phyloP scores from a whole-genome alignment of 2,113 vertebrate species.

The Seriola rivoliana region DNA sequence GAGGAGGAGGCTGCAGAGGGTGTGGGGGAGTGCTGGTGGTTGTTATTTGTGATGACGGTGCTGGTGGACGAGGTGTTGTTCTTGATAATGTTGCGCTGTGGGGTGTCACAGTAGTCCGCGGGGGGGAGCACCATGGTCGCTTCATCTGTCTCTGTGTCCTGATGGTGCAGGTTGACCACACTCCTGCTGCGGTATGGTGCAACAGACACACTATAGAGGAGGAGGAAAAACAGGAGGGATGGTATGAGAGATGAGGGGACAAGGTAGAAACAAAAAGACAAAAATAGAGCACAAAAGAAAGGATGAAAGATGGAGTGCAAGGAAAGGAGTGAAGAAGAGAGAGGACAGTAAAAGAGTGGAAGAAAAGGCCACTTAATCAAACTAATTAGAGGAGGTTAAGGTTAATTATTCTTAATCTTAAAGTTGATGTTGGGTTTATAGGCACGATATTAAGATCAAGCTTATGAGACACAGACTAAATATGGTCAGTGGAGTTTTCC shows the following conservation, averaged over 20 bases:
- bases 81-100: constrained; percentile 42
- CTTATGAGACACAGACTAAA: neutral
- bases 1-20: constrained; percentile 69
- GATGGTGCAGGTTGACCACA: constrained; percentile 91
- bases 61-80: constrained; percentile 18
- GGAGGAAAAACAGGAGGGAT: constrained; percentile 3
- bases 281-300: neutral
- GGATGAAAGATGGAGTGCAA: neutral
- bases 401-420: neutral
- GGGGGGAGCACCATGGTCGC: constrained; percentile 89
- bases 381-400: neutral
- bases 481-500: neutral
- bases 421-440: neutral
- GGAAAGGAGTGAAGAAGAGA: neutral
- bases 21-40: constrained; percentile 70
- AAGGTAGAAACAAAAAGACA: neutral
- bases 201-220: constrained; percentile 56
- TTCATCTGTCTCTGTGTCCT: constrained; percentile 84
- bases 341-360: neutral
- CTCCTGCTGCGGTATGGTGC: constrained; percentile 89
- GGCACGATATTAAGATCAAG: neutral
- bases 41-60: constrained; percentile 37
- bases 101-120: constrained; percentile 86
- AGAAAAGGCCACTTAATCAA: neutral
- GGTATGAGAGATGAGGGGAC: neutral